Percentiles rank a stretch among this genome's conserved stretches.
phyloP scores from a whole-genome alignment of 2,797 vertebrate genomes.

The Characodon lateralis region DNA sequence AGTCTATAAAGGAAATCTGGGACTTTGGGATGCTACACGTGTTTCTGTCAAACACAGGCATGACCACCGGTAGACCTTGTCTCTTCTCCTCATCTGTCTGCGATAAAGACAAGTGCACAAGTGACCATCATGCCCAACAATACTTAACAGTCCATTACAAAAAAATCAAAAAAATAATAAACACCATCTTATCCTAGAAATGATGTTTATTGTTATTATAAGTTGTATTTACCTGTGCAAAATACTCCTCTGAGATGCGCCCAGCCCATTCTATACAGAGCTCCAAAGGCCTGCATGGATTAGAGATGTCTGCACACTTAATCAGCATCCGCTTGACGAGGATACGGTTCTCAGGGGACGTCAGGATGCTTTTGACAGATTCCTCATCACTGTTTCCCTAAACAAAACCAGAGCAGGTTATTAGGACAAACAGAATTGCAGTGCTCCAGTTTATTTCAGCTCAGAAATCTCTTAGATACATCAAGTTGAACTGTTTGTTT shows the following conservation, averaged over 20 bases:
- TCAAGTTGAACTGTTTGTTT: not conserved
- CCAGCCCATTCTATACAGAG: slow-evolving; percentile 96
- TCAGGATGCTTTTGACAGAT: slow-evolving; percentile 85
- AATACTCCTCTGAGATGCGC: slow-evolving; percentile 97
- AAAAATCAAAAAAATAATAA: not conserved
- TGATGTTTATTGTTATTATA: not conserved
- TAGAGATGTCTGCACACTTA: slow-evolving; percentile 96
- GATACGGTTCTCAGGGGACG: slow-evolving; percentile 90
- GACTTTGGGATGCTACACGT: slow-evolving; percentile 98
- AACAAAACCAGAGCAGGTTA: slow-evolving; percentile 20
- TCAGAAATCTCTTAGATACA: not conserved
- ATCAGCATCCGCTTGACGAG: slow-evolving; percentile 97
- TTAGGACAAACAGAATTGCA: slow-evolving; percentile 25
- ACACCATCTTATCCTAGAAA: not conserved
- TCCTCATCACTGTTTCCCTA: slow-evolving; percentile 83
- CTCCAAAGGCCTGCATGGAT: slow-evolving; percentile 90
- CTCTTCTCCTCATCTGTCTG: slow-evolving; percentile 97
- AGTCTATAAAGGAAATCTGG: slow-evolving; percentile 99
- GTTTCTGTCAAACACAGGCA: slow-evolving; percentile 96
- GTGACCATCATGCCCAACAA: slow-evolving; percentile 21
- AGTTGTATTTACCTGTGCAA: slow-evolving; percentile 87
- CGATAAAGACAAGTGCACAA: slow-evolving; percentile 49
- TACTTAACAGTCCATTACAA: not conserved
- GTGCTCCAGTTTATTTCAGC: not conserved
- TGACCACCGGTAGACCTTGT: slow-evolving; percentile 91